Evolutionary conservation across 2,888 invertebrate species (phyloP), one percentile per base, ranked within the genome.

Genomic region (Drosophila kambysellisi): DNA sequence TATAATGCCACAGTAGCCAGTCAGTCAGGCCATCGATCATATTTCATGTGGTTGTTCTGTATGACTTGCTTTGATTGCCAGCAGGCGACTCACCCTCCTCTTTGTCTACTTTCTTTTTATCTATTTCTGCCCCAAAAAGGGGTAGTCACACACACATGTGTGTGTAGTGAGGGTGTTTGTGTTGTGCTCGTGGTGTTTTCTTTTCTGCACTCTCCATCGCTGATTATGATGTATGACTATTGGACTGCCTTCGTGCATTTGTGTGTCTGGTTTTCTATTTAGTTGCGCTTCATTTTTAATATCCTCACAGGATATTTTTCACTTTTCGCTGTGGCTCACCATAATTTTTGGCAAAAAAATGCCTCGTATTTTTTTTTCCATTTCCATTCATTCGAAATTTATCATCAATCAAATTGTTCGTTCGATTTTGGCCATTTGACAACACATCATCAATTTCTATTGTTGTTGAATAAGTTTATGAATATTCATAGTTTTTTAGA

Each of bases 181-280:
- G 41, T 63, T 48, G 39, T 69, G 46, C 57, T 51, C 43, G 51
- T 25, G 17, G 33, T 60, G 58, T 39, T 56, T 58, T 56, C 56
- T 50, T 59, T 66, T 57, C 73, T 58, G 39, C 67, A 54, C 43
- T 70, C 46, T 51, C 52, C 48, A 58, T 46, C 64, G 46, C 77
- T 83, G 84, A 91, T 90, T 86, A 91, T 89, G 90, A 89, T 89
- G 79, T 84, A 89, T 89, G 89, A 90, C 88, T 75, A 53, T 62
- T 59, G 59, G 69, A 68, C 60, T 70, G 68, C 68, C 9, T 29
- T 59, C 56, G 32, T 35, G 32, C 53, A 17, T 41, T 30, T 41
- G 43, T 50, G 43, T 58, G 30, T 61, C 52, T 52, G 52, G 39
- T 61, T 70, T 59, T 70, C 67, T 41, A 74, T 80, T 80, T 81